Percentiles rank a stretch among this genome's conserved stretches.
These are phyloP conservation scores for Masnerella sp. DNA, from an alignment of 2,888 invertebrate species.

Conservation along the genomic window DNA sequence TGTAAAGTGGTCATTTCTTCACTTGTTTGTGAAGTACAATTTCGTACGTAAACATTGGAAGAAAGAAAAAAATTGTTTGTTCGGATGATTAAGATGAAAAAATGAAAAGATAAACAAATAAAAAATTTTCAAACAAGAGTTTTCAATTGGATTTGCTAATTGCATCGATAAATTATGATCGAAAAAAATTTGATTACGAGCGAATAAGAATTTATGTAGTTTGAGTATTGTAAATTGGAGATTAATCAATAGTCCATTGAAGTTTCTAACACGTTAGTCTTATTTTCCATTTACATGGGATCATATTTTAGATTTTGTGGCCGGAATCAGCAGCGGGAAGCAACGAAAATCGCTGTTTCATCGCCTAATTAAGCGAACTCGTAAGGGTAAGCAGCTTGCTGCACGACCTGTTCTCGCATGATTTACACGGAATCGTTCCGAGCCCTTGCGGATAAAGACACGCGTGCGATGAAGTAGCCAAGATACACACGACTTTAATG, in stretches of 20 bases:
- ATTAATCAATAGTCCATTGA: slow-evolving; percentile 38
- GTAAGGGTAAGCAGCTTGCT: slow-evolving; percentile 57
- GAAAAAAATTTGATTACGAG: no score
- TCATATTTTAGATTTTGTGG: slow-evolving; percentile 50
- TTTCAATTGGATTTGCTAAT: no score
- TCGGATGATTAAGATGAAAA: no score
- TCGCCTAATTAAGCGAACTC: slow-evolving; percentile 66
- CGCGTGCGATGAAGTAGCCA: slow-evolving; percentile 70
- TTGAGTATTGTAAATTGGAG: slow-evolving; percentile 5
- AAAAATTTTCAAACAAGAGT: no score
- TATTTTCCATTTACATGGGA: slow-evolving; percentile 43
- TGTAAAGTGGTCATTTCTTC: no score
- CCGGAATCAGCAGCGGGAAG: slow-evolving; percentile 51
- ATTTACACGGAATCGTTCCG: slow-evolving; percentile 69
- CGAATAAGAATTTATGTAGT: slow-evolving; percentile 25
- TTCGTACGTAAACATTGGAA: no score
- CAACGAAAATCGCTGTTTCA: slow-evolving; percentile 65
- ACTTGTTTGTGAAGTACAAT: no score
- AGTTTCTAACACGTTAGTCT: slow-evolving; percentile 27
- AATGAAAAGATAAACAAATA: no score
- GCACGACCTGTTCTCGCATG: slow-evolving; percentile 65
- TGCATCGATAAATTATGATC: no score
- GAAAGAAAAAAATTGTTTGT: no score
- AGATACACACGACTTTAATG: slow-evolving; percentile 72
- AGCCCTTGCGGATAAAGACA: slow-evolving; percentile 66